Conservation (phyloP, 2,888 invertebrate species). For the Aphidius colemani region DNA sequence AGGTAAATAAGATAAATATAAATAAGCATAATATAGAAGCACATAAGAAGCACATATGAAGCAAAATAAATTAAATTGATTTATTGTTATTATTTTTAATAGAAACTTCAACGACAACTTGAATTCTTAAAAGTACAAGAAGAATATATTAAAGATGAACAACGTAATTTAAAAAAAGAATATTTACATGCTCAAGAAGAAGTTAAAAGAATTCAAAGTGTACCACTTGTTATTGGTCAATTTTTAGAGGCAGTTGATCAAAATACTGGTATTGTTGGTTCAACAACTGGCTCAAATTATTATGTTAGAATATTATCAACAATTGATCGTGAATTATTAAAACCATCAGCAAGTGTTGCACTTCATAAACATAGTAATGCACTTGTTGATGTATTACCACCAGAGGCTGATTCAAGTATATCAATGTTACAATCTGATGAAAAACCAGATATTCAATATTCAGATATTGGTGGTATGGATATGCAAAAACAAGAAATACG, state of each 20-base stretch:
- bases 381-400: slow-evolving; percentile 97
- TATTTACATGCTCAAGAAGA: slow-evolving; percentile 98
- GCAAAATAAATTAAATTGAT: too few species aligned
- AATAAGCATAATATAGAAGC: too few species aligned
- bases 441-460: slow-evolving; percentile 96
- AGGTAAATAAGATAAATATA: too few species aligned
- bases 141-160: slow-evolving; percentile 99
- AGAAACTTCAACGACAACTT: slow-evolving; percentile 94
- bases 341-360: slow-evolving; percentile 98
- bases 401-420: slow-evolving; percentile 98
- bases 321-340: slow-evolving; percentile 94
- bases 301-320: slow-evolving; percentile 98
- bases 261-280: slow-evolving; percentile 98
- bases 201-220: slow-evolving; percentile 98
- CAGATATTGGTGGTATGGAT: slow-evolving; percentile 99
- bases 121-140: slow-evolving; percentile 99
- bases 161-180: slow-evolving; percentile 97
- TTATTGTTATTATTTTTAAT: too few species aligned
- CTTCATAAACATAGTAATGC: slow-evolving; percentile 99
- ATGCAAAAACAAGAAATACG: slow-evolving; percentile 99
- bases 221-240: slow-evolving; percentile 98
- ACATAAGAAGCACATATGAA: too few species aligned
- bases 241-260: slow-evolving; percentile 99
- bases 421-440: slow-evolving; percentile 98
- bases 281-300: slow-evolving; percentile 98